A percentile compares a stretch with the other conserved stretches of the same genome.
These are phyloP conservation scores for Heliothis peltigera DNA, from an alignment of 2,888 invertebrate genomes.

Conservation along the genomic window DNA sequence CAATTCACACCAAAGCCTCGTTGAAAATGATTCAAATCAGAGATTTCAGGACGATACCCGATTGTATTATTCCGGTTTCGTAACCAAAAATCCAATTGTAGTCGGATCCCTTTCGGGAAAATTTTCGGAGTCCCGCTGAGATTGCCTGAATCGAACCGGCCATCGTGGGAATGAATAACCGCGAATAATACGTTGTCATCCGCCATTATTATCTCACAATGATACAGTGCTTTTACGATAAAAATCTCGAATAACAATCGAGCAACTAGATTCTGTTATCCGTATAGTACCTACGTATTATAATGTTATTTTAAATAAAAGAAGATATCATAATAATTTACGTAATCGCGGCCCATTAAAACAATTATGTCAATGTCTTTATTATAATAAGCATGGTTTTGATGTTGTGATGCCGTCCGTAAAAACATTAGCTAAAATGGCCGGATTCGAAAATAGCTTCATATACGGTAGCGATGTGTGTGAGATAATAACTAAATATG, in stretches of 20 bases:
- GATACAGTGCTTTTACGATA: constrained; percentile 88
- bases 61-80: constrained; percentile 89
- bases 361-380: constrained; percentile 85
- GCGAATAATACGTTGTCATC: constrained; percentile 89
- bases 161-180: constrained; percentile 84
- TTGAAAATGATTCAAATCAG: constrained; percentile 88
- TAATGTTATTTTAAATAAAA: constrained; percentile 84
- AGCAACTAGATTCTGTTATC: constrained; percentile 70
- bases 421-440: constrained; percentile 75
- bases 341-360: constrained; percentile 78
- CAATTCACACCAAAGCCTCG: constrained; percentile 85
- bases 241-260: constrained; percentile 86
- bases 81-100: constrained; percentile 90
- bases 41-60: constrained; percentile 89
- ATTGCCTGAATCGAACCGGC: constrained; percentile 84
- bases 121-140: constrained; percentile 85
- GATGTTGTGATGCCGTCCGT: constrained; percentile 75
- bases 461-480: constrained; percentile 62
- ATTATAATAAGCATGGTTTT: constrained; percentile 72
- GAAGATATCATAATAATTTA: constrained; percentile 80
- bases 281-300: too few relatives aligned
- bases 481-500: constrained; percentile 60
- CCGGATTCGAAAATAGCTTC: constrained; percentile 78
- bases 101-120: constrained; percentile 84
- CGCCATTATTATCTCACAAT: constrained; percentile 89